Conservation (phyloP, 2,888 invertebrate genomes). For the Macropis europaea region DNA sequence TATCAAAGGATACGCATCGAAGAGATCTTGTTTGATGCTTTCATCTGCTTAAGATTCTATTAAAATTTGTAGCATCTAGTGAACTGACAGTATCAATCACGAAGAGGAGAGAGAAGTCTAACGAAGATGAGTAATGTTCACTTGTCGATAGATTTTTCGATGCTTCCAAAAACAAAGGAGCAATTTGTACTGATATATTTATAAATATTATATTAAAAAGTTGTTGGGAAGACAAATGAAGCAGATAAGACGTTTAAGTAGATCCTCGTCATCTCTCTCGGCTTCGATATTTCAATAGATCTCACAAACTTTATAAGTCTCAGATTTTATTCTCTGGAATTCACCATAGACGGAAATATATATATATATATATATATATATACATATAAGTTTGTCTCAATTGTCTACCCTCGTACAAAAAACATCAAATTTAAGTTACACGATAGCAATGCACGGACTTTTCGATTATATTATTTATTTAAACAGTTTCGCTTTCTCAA, state of each 20-base stretch:
- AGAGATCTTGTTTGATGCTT: not conserved
- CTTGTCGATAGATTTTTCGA: not conserved
- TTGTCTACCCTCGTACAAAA: constrained; percentile 13
- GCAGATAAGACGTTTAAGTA: constrained; percentile 19
- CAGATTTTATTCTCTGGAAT: not conserved
- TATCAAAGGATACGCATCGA: constrained; percentile 5
- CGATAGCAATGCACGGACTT: constrained; percentile 25
- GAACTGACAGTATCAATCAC: not conserved
- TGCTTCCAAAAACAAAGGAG: not conserved
- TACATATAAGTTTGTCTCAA: constrained; percentile 12
- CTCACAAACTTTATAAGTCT: constrained; percentile 17
- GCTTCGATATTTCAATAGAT: constrained; percentile 7
- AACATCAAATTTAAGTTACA: constrained; percentile 27
- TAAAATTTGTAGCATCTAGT: constrained; percentile 32
- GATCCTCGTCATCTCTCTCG: not conserved
- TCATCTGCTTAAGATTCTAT: not conserved
- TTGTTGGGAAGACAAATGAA: constrained; percentile 9
- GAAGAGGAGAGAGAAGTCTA: not conserved
- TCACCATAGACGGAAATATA: not conserved
- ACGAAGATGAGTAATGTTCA: no score
- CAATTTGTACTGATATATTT: not conserved
- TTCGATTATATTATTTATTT: constrained; percentile 14
- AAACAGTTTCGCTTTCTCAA: constrained; percentile 8
- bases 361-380: no score
- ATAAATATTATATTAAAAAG: not conserved